phyloP scores from a whole-genome alignment of 2,888 invertebrate genomes.

The Rhopalosiphum nymphaeae region DNA sequence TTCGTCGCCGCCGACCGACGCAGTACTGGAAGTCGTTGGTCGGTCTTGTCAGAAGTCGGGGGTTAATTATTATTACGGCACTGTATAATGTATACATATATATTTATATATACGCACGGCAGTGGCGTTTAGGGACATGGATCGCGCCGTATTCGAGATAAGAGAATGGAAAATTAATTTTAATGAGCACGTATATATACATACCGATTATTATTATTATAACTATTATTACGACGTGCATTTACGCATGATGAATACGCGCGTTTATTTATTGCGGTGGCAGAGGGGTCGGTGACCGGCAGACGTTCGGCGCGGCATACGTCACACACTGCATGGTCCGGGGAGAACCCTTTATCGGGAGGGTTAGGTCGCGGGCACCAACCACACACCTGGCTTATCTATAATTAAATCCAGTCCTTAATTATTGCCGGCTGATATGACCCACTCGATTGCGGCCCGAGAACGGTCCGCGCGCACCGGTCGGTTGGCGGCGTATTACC shows the following conservation, averaged over 20 bases:
- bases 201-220: neutral
- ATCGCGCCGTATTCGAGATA: neutral
- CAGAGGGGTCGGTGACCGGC: neutral
- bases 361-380: neutral
- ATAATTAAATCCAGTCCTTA: constrained; percentile 55
- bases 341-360: neutral
- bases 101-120: neutral
- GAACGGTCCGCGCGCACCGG: neutral
- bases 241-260: neutral
- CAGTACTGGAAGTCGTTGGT: neutral
- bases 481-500: neutral
- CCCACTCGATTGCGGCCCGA: constrained; percentile 7
- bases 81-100: too few relatives aligned
- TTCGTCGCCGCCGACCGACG: neutral
- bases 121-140: neutral
- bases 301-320: neutral
- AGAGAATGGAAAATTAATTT: constrained; percentile 43
- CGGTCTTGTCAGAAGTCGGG: neutral
- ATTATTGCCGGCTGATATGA: constrained; percentile 36
- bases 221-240: neutral
- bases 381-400: constrained; percentile 38
- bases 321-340: neutral
- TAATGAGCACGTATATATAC: neutral
- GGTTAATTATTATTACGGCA: neutral
- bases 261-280: neutral